A percentile compares a stretch with the other conserved stretches of the same genome.
Conservation (phyloP, 2,888 invertebrate genomes). For the Xylota sylvarum region DNA sequence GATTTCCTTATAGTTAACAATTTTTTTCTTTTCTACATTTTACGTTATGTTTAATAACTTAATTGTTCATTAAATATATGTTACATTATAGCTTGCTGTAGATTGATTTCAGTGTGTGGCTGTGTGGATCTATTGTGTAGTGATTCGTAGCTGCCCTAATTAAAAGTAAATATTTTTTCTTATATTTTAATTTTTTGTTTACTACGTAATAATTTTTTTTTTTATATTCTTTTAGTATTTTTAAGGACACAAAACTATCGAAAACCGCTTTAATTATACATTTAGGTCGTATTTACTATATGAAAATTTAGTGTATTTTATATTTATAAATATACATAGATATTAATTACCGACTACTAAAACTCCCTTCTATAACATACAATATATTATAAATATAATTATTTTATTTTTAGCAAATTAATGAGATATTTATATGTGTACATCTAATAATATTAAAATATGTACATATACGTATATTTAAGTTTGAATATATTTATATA, state of each 20-base stretch:
- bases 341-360: constrained; percentile 54
- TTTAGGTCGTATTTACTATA: constrained; percentile 23
- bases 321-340: constrained; percentile 63
- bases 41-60: constrained; percentile 53
- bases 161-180: constrained; percentile 13
- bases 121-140: constrained; percentile 34
- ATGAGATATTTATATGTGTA: constrained; percentile 47
- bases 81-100: constrained; percentile 53
- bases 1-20: constrained; percentile 62
- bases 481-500: constrained; percentile 38
- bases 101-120: constrained; percentile 29
- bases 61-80: constrained; percentile 48
- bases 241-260: constrained; percentile 50
- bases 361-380: constrained; percentile 52
- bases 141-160: constrained; percentile 30
- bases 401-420: constrained; percentile 44
- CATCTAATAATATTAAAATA: constrained; percentile 59
- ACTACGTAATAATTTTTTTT: constrained; percentile 27
- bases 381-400: constrained; percentile 32
- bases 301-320: constrained; percentile 47
- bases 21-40: constrained; percentile 47
- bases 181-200: constrained; percentile 11
- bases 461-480: constrained; percentile 61
- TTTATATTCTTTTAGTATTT: constrained; percentile 22
- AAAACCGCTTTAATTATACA: constrained; percentile 58